Evolutionary conservation across 2,888 invertebrate species (phyloP).

Genomic region (Lepidocyrtinus sp.): DNA sequence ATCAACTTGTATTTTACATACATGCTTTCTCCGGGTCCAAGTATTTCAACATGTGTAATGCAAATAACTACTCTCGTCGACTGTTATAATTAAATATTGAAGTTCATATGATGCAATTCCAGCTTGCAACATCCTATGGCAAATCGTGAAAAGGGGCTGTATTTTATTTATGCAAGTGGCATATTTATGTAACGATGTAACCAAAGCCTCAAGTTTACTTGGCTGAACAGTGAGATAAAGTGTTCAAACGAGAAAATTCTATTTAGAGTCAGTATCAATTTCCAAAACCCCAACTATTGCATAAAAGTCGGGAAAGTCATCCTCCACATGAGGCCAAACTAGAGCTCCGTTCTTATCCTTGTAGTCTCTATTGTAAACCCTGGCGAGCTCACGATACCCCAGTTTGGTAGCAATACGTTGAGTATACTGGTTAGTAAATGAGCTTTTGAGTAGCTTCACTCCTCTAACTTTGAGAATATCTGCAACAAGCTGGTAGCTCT

Average conservation of each 20-base stretch:
- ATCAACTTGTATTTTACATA: too few species aligned
- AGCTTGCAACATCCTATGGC: too few species aligned
- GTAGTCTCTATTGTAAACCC: slow-evolving; percentile 61
- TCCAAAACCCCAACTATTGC: slow-evolving; percentile 43
- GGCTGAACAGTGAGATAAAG: too few species aligned
- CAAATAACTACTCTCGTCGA: too few species aligned
- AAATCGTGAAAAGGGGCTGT: too few species aligned
- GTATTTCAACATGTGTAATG: too few species aligned
- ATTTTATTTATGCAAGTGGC: too few species aligned
- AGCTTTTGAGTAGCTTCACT: slow-evolving; percentile 62
- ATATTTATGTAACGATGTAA: too few species aligned
- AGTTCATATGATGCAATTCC: too few species aligned
- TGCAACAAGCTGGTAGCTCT: slow-evolving; percentile 61
- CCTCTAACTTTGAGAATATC: slow-evolving; percentile 59
- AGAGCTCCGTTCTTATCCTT: slow-evolving; percentile 58
- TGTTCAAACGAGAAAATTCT: neutral
- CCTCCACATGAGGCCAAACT: slow-evolving; percentile 48
- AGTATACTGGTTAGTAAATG: slow-evolving; percentile 64
- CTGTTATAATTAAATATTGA: too few species aligned
- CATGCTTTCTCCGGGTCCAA: too few species aligned
- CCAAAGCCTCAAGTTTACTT: too few species aligned
- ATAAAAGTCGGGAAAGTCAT: slow-evolving; percentile 45
- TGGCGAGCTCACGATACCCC: slow-evolving; percentile 62
- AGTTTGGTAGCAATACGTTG: slow-evolving; percentile 64
- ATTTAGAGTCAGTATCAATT: slow-evolving; percentile 4